A percentile compares a stretch with the other conserved stretches of the same genome.
Conservation (phyloP, 2,113 vertebrate genomes). For the Heterochromis multidens region DNA sequence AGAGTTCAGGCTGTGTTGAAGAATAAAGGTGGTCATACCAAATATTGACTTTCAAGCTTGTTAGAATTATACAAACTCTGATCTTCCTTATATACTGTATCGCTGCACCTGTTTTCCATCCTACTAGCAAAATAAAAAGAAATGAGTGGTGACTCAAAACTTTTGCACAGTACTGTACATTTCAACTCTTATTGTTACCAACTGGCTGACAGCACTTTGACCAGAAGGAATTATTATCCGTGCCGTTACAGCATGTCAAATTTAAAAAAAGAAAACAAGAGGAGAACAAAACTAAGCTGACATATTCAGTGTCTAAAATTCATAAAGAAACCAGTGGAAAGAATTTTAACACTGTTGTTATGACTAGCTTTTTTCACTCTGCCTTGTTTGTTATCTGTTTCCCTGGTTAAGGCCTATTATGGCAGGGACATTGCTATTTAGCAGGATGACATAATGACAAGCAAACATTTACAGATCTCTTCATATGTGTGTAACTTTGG, state of each 20-base stretch:
- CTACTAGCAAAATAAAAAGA: too few species aligned
- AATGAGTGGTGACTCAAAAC: neutral
- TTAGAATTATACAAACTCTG: neutral
- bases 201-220: neutral
- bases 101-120: too few species aligned
- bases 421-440: neutral
- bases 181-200: neutral
- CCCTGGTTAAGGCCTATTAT: neutral
- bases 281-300: neutral
- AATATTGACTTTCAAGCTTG: neutral
- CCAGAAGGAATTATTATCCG: neutral
- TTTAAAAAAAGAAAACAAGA: neutral
- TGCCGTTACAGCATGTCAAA: neutral
- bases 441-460: neutral
- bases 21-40: neutral
- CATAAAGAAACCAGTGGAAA: neutral
- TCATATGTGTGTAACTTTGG: neutral
- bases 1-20: neutral
- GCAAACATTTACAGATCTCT: neutral
- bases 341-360: neutral
- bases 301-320: neutral
- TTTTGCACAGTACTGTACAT: neutral
- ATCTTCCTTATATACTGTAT: neutral
- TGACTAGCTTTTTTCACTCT: neutral
- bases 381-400: neutral